Conservation (phyloP, 2,113 vertebrate species). For the Oreochromis spilurus region DNA sequence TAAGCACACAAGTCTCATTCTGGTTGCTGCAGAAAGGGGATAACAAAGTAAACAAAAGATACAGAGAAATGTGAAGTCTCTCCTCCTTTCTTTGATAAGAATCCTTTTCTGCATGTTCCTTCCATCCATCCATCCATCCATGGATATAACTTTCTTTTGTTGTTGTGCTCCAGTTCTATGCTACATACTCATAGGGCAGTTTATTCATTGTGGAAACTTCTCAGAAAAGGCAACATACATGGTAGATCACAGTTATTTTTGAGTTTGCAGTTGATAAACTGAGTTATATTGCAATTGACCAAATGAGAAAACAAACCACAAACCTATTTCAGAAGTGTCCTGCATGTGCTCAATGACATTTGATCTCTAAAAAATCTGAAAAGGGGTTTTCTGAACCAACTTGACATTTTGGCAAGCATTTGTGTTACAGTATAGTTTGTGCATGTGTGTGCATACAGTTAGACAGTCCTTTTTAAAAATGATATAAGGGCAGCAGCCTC, state of each 20-base stretch:
- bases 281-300: neutral
- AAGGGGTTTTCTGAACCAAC: neutral
- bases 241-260: neutral
- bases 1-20: constrained; percentile 20
- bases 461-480: no score
- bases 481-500: neutral
- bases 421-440: neutral
- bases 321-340: neutral
- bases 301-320: neutral
- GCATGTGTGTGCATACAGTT: neutral
- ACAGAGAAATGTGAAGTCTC: constrained; percentile 1
- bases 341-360: neutral
- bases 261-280: neutral
- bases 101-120: neutral
- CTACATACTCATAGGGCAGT: neutral
- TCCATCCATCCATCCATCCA: neutral
- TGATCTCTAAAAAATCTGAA: neutral
- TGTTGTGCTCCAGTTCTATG: neutral
- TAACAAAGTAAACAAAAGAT: constrained; percentile 59
- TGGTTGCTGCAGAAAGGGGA: constrained; percentile 17
- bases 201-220: neutral
- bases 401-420: neutral
- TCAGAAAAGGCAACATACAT: neutral
- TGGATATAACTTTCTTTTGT: neutral
- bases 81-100: constrained; percentile 5